Evolutionary conservation across 2,888 invertebrate species (phyloP), one percentile per base, ranked within the genome.

Genomic region (Pomacea canaliculata): DNA sequence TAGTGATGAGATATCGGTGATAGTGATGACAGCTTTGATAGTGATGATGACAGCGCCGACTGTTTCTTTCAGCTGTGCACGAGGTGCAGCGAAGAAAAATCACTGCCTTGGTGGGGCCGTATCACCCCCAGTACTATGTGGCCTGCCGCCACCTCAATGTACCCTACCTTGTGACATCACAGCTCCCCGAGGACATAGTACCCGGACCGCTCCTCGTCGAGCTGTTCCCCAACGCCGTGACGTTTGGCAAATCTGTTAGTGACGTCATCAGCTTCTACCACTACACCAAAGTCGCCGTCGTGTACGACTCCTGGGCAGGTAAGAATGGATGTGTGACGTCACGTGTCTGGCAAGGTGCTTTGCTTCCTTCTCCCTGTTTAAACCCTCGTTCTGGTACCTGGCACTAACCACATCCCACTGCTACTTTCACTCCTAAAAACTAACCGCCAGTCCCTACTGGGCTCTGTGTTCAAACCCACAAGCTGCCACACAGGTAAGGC

Each of bases 111-210:
- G 83, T 89, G 18, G 89, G 88, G 12, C 83, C 84, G 7, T 89
- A 84, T 79, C 83, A 82, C 67, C 80, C 84, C 75, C 75, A 84
- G 19, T 82, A 85, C 49, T 86, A 86, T 9, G 78, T 82, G 10
- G 85, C 86, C 23, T 82, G 86, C 7, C 84, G 86, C 71, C 80
- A 85, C 76, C 81, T 85, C 27, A 84, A 85, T 27, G 84, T 89
- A 10, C 87, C 88, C 0, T 89, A 86, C 76, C 84, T 88, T 73
- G 85, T 88, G 72, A 88, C 87, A 23, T 83, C 85, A 18, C 79
- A 84, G 72, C 82, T 84, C 19, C 85, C 86, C 0, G 56, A 70
- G 10, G 78, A 81, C 18, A 73, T 81, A 56, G 48, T 76, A 10
- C 65, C 70, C 19, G 80, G 83, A 10, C 78, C 81, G 9, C 84